These are phyloP conservation scores for Leucophora obtusa DNA, from an alignment of 2,888 invertebrate genomes.

Conservation along the genomic window DNA sequence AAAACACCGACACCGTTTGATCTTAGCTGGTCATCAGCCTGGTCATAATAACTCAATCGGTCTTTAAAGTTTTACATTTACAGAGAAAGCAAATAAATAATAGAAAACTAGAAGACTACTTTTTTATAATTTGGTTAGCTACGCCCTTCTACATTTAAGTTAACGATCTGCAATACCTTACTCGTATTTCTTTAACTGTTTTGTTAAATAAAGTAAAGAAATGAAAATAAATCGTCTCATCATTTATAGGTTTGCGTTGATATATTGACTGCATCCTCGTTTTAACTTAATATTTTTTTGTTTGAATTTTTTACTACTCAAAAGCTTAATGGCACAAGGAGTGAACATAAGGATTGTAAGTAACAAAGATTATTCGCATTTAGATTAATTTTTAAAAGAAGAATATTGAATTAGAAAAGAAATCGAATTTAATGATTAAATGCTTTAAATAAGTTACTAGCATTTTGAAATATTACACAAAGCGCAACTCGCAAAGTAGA, in stretches of 20 bases:
- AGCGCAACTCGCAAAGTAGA: no score
- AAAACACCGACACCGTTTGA: no score
- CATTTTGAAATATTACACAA: no score
- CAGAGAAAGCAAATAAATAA: no score
- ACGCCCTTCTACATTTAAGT: no score
- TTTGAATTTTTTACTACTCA: neutral
- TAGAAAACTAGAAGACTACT: no score
- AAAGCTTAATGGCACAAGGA: neutral
- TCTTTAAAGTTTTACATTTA: no score
- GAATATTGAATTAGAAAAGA: neutral
- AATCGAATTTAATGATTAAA: neutral
- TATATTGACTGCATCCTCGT: conserved; percentile 33
- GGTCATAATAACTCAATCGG: no score
- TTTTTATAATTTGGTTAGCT: no score
- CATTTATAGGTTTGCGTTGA: conserved; percentile 40
- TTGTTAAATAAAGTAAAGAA: conserved; percentile 9
- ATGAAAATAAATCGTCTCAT: conserved; percentile 49
- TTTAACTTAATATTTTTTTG: neutral
- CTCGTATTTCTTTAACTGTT: conserved; percentile 1
- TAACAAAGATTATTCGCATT: neutral
- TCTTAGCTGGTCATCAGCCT: no score
- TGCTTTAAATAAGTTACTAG: neutral
- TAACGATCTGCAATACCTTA: conserved; percentile 20
- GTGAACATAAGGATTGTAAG: neutral
- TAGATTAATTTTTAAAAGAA: neutral